These are phyloP conservation scores for Setophaga petechia DNA, from an alignment of 2,113 vertebrate genomes.

Conservation along the genomic window DNA sequence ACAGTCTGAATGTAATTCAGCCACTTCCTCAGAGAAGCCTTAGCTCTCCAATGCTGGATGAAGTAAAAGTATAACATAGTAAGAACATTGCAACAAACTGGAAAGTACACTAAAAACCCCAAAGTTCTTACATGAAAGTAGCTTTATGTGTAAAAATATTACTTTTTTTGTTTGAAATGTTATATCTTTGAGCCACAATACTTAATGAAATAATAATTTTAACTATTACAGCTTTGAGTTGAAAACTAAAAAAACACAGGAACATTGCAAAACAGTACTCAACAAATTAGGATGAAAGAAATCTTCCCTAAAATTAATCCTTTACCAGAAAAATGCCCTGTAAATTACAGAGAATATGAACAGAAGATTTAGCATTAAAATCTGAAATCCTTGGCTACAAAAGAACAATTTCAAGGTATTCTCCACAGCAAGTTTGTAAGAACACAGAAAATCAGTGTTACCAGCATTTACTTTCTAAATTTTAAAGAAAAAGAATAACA, in stretches of 20 bases:
- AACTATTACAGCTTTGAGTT: neutral
- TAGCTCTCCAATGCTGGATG: neutral
- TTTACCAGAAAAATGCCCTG: neutral
- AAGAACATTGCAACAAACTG: neutral
- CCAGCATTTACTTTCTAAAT: neutral
- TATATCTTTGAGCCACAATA: neutral
- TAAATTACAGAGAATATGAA: neutral
- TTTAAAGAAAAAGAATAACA: neutral
- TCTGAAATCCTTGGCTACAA: neutral
- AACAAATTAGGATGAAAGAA: neutral
- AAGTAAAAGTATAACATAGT: neutral
- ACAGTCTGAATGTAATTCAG: neutral
- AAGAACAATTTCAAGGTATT: neutral
- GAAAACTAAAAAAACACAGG: neutral
- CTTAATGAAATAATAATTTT: neutral
- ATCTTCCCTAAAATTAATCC: neutral
- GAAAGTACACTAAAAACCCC: neutral
- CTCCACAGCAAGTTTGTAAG: neutral
- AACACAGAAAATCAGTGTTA: neutral
- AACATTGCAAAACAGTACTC: neutral
- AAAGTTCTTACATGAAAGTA: neutral
- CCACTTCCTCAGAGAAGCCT: neutral
- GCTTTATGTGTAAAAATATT: neutral
- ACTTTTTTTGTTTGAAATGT: neutral
- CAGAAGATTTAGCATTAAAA: neutral